Evolutionary conservation across 2,113 vertebrate species (phyloP).

Genomic region (Oxygymnocypris stewartii): DNA sequence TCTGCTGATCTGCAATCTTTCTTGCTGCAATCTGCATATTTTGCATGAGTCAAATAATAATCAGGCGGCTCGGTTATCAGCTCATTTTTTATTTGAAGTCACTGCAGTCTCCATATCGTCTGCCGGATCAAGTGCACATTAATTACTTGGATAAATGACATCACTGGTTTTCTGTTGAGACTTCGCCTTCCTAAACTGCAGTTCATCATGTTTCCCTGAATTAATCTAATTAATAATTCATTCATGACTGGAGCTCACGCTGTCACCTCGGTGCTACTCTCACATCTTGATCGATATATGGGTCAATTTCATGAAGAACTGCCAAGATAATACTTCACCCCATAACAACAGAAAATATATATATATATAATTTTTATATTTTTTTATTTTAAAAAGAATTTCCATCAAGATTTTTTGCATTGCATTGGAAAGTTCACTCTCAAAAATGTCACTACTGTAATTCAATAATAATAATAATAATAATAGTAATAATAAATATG

Average conservation of each 20-base stretch:
- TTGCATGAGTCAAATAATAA: constrained; percentile 4
- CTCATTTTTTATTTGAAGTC: neutral
- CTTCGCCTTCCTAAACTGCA: neutral
- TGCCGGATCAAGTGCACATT: neutral
- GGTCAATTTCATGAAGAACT: neutral
- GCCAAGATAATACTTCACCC: neutral
- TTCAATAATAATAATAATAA: neutral
- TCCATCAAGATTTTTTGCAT: neutral
- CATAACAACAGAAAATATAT: neutral
- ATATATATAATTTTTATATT: neutral
- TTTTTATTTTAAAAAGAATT: neutral
- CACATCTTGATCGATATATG: neutral
- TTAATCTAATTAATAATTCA: constrained; percentile 15
- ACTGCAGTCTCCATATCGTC: neutral
- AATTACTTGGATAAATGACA: constrained; percentile 18
- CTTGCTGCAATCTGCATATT: constrained; percentile 28
- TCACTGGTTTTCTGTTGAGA: neutral
- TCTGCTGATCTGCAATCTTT: constrained; percentile 11
- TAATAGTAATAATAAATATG: too few relatives aligned
- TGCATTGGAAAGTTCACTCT: neutral
- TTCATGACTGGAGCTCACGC: neutral
- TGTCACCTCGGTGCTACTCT: neutral
- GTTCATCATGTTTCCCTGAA: neutral
- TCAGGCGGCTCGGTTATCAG: neutral
- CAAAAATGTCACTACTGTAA: neutral